A percentile compares a stretch with the other conserved stretches of the same genome.
These are phyloP conservation scores for Papilio elwesi DNA, from an alignment of 2,888 invertebrate genomes.

Conservation along the genomic window DNA sequence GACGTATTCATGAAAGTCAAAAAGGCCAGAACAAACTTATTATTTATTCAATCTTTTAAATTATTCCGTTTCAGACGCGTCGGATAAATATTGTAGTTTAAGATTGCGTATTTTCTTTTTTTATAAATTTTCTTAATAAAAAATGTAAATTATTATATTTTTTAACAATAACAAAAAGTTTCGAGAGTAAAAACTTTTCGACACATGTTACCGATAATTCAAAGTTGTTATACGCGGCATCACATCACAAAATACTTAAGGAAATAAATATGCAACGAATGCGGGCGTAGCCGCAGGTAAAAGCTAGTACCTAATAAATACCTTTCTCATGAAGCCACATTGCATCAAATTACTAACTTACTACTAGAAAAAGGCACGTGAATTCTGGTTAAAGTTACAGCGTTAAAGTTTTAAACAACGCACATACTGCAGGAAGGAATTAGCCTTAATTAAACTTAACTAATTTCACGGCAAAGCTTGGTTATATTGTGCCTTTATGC, in stretches of 20 bases:
- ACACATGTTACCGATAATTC: no score
- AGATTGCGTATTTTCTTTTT: background rate
- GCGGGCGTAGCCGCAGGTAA: no score
- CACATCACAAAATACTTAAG: no score
- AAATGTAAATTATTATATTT: background rate
- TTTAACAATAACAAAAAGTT: no score
- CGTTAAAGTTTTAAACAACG: background rate
- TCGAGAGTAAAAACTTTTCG: no score
- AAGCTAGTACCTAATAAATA: no score
- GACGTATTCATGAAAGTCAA: conserved; percentile 16
- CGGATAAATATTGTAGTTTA: background rate
- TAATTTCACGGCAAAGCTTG: conserved; percentile 5
- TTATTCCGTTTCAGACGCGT: conserved; percentile 27
- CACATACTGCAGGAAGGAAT: conserved; percentile 4
- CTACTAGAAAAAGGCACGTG: background rate
- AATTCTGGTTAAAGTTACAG: background rate
- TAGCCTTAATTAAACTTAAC: conserved; percentile 4
- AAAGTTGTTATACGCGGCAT: no score
- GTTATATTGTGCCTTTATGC: background rate
- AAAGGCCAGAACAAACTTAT: background rate
- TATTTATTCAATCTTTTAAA: conserved; percentile 29
- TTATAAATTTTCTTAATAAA: background rate
- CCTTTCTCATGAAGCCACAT: no score
- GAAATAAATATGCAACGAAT: no score
- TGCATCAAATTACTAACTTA: no score